Evolutionary conservation across 2,797 vertebrate species (phyloP).

Genomic region (Poecile montanus): DNA sequence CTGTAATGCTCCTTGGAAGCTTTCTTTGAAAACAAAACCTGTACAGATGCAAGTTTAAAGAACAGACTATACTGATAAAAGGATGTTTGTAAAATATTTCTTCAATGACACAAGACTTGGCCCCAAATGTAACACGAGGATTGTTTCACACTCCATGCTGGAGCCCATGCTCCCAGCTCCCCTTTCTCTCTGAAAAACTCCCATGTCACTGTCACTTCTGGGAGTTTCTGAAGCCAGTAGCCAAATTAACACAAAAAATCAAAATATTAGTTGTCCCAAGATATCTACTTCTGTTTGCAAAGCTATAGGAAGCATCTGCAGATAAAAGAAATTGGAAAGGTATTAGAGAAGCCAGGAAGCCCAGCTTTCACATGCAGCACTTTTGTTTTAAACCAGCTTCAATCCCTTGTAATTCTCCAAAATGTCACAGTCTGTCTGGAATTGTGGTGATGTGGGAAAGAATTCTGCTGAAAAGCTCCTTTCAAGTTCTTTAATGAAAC

Average conservation of each 20-base stretch:
- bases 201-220: not conserved
- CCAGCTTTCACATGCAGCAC: not conserved
- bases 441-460: conserved; percentile 30
- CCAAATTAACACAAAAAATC: not conserved
- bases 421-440: conserved; percentile 31
- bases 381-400: conserved; percentile 8
- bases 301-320: not conserved
- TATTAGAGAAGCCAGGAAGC: not conserved
- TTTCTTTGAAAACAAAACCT: not conserved
- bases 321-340: not conserved
- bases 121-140: not conserved
- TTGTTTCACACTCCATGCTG: not conserved
- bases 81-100: not conserved
- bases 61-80: not conserved
- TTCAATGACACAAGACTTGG: not conserved
- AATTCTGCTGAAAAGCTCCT: conserved; percentile 34
- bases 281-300: not conserved
- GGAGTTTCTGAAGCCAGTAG: not conserved
- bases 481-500: conserved; percentile 43
- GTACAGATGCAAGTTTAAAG: not conserved
- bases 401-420: not conserved
- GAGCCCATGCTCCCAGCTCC: not conserved
- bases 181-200: not conserved
- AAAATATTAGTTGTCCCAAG: not conserved
- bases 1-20: not conserved